These are phyloP conservation scores for Patella pellucida DNA, from an alignment of 2,888 invertebrate genomes.

Conservation along the genomic window DNA sequence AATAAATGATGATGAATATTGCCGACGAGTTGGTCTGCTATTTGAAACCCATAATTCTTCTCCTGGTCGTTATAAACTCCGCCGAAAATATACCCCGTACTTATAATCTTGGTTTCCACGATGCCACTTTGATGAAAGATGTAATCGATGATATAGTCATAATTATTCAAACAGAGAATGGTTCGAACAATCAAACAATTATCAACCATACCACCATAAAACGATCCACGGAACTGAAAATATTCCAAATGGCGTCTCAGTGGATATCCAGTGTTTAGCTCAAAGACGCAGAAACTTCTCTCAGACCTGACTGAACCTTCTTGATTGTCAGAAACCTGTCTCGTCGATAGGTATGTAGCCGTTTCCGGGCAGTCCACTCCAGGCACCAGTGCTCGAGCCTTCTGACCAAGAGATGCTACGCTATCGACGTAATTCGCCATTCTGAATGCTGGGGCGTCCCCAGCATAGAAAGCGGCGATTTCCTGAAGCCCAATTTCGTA, in stretches of 20 bases:
- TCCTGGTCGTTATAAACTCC: constrained; percentile 24
- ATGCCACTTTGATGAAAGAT: constrained; percentile 35
- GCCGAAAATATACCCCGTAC: constrained; percentile 35
- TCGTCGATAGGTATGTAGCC: constrained; percentile 29
- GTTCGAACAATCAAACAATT: constrained; percentile 28
- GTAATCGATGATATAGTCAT: constrained; percentile 38
- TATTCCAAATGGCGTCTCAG: constrained; percentile 27
- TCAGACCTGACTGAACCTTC: background rate
- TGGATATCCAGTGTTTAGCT: constrained; percentile 31
- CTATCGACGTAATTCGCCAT: constrained; percentile 31
- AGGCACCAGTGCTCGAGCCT: constrained; percentile 22
- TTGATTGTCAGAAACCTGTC: constrained; percentile 16
- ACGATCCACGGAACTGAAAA: background rate
- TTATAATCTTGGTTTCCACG: constrained; percentile 29
- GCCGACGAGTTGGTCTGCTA: constrained; percentile 23
- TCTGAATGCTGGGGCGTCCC: constrained; percentile 19
- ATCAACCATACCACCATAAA: constrained; percentile 29
- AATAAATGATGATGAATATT: constrained; percentile 39
- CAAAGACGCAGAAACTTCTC: constrained; percentile 37
- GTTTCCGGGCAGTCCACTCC: constrained; percentile 38
- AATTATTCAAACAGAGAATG: constrained; percentile 31
- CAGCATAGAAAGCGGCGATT: constrained; percentile 36
- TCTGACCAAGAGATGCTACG: constrained; percentile 26
- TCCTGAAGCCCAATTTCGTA: constrained; percentile 47
- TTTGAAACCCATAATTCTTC: constrained; percentile 29